A percentile compares a stretch with the other conserved stretches of the same genome.
phyloP scores from a whole-genome alignment of 2,888 invertebrate species.

The Limnephilus rhombicus region DNA sequence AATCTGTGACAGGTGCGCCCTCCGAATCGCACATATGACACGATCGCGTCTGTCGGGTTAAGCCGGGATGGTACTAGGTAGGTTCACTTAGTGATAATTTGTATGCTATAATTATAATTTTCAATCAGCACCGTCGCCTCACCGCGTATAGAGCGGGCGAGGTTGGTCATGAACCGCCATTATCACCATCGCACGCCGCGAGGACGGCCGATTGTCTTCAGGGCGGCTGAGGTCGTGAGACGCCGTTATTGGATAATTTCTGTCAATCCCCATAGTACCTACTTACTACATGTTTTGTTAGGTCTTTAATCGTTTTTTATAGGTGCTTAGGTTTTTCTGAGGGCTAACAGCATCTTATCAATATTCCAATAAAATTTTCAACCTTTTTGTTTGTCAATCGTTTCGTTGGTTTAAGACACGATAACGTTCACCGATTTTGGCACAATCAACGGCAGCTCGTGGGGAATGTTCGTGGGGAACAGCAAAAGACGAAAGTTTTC shows the following conservation, averaged over 20 bases:
- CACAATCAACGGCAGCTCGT: too few species aligned
- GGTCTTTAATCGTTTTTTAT: too few species aligned
- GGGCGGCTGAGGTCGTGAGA: slow-evolving; percentile 33
- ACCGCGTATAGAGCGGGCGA: slow-evolving; percentile 42
- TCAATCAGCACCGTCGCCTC: slow-evolving; percentile 36
- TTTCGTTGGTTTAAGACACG: neutral
- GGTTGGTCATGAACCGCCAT: slow-evolving; percentile 40
- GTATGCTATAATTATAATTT: slow-evolving; percentile 44
- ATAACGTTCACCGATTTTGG: too few species aligned
- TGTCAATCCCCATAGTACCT: neutral
- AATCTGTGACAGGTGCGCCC: neutral
- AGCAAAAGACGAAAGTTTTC: too few species aligned
- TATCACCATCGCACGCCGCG: slow-evolving; percentile 37
- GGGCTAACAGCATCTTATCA: too few species aligned
- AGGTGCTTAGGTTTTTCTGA: too few species aligned
- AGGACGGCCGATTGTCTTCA: slow-evolving; percentile 38
- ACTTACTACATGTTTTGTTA: too few species aligned
- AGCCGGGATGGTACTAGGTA: neutral
- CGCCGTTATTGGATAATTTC: slow-evolving; percentile 20
- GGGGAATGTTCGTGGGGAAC: too few species aligned
- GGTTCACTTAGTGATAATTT: neutral
- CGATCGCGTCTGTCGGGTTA: neutral
- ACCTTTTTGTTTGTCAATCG: neutral
- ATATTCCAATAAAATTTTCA: too few species aligned
- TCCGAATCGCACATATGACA: neutral